Evolutionary conservation across 2,888 invertebrate species (phyloP), one percentile per base, ranked within the genome.

Genomic region (Eurytoma californica): DNA sequence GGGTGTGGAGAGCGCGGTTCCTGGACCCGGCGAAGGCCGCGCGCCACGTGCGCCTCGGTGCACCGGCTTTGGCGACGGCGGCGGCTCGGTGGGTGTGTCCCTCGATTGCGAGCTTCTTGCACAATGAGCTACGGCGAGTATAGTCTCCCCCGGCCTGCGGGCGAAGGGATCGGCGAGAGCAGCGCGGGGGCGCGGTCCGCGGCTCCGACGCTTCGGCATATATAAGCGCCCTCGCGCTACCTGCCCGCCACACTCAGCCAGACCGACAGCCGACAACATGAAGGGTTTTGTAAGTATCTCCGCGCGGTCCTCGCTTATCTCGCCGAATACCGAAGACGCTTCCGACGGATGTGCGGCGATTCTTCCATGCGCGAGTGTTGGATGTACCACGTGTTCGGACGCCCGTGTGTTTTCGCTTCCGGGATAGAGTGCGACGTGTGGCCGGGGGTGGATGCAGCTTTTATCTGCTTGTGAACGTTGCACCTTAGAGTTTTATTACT

Each of bases 231-330:
- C 63, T 65, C 65, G 68, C 84, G 82, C 83, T 53, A 65, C 83
- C 83, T 81, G 80, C 80, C 82, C 83, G 84, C 84, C 85, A 88
- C 89, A 89, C 86, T 90, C 88, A 85, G 83, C 87, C 82, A 51
- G n/a, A 87, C 85, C 86, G 84, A 86, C 87, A 86, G 84, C 85
- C 86, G 73, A 72, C 79, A 79, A 69, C 78, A 90, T 90, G 90
- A 90, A 89, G 85, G 86, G 85, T 85, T 84, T 90, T 82, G 90
- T 90, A 87, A 90, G 90, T 90, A 87, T 73, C 57, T 5, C 9
- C 39, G 9, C 39, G 39, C 7, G 39, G 39, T 39, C 39, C 39
- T 9, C 3, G 28, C 61, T 61, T 51, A 68, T 77, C 77, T 49
- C 51, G 24, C 70, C 49, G 58, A 49, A 49, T 58, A 24, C 20